Evolutionary conservation across 2,113 vertebrate species (phyloP).

Genomic region (Eonycteris spelaea): DNA sequence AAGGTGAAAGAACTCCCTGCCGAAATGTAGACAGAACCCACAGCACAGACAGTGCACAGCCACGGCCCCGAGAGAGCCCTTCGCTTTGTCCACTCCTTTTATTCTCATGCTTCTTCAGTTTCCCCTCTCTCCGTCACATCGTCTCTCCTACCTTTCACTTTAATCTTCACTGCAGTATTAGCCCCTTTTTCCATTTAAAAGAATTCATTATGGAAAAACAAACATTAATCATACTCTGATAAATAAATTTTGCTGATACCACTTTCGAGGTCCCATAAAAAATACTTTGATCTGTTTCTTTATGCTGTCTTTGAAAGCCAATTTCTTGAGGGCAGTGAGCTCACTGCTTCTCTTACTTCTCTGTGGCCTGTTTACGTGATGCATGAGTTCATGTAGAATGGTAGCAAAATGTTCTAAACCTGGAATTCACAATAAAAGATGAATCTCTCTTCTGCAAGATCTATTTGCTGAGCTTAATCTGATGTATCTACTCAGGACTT

Average conservation of each 20-base stretch:
- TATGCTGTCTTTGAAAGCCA: neutral
- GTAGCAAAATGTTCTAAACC: neutral
- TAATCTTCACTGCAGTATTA: neutral
- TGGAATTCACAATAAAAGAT: neutral
- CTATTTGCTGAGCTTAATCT: neutral
- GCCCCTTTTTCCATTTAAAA: neutral
- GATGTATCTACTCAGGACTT: neutral
- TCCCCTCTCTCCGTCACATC: neutral
- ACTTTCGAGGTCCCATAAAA: neutral
- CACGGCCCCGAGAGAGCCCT: neutral
- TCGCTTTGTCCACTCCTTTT: neutral
- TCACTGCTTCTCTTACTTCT: neutral
- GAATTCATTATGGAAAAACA: neutral
- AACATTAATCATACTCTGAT: neutral
- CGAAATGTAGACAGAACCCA: neutral
- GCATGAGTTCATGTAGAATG: neutral
- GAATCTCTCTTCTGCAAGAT: conserved; percentile 14
- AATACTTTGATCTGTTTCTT: neutral
- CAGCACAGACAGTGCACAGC: neutral
- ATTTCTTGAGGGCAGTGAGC: neutral
- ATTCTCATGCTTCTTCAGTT: neutral
- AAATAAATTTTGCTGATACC: neutral
- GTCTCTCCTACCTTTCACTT: neutral
- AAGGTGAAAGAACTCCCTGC: neutral
- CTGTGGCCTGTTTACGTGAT: neutral